phyloP scores from a whole-genome alignment of 2,113 vertebrate genomes.

The Nansenia antarctica region DNA sequence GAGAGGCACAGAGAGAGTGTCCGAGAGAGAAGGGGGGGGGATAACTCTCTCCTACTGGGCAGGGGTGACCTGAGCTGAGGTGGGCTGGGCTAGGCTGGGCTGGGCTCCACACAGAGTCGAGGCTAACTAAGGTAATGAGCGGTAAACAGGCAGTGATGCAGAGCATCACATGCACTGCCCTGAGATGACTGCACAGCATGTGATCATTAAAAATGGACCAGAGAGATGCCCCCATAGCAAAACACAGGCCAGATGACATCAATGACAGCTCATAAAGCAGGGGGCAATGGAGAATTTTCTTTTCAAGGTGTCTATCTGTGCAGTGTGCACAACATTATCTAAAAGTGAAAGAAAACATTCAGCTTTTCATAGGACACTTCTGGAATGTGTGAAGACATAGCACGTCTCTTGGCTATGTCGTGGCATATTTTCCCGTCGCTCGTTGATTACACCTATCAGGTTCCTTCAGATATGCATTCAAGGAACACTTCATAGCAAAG shows the following conservation, averaged over 20 bases:
- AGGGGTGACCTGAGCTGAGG: not conserved
- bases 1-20: not conserved
- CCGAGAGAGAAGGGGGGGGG: not conserved
- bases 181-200: slow-evolving; percentile 34
- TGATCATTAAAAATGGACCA: slow-evolving; percentile 42
- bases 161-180: slow-evolving; percentile 56
- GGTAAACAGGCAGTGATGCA: slow-evolving; percentile 45
- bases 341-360: not conserved
- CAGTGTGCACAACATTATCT: not conserved
- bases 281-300: too few relatives aligned
- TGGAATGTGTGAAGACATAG: not conserved
- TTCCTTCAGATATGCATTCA: too few relatives aligned
- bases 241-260: not conserved
- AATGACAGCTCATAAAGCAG: not conserved
- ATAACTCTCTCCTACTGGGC: not conserved
- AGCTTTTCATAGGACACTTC: not conserved
- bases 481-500: not conserved
- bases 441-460: too few relatives aligned
- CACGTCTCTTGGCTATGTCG: too few relatives aligned
- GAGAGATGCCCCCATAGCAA: not conserved
- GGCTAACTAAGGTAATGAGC: slow-evolving; percentile 39
- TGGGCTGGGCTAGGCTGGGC: not conserved
- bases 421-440: too few relatives aligned
- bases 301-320: not conserved
- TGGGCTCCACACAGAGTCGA: slow-evolving; percentile 24